phyloP scores from a whole-genome alignment of 2,113 vertebrate genomes.

The Elgaria multicarinata region DNA sequence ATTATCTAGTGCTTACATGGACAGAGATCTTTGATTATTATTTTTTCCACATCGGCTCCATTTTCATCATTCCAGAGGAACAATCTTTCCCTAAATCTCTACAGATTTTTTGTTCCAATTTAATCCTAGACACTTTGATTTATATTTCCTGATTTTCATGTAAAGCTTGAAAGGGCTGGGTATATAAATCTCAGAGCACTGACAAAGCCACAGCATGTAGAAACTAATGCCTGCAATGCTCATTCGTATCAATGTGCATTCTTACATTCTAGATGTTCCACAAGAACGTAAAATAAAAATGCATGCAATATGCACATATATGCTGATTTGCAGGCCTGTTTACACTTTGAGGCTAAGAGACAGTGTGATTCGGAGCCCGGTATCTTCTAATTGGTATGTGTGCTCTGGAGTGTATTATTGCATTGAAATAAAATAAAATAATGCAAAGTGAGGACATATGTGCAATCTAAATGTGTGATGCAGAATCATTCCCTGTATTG shows the following conservation, averaged over 20 bases:
- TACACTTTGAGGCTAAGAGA: not conserved
- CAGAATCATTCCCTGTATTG: not conserved
- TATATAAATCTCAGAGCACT: constrained; percentile 19
- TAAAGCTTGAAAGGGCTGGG: constrained; percentile 6
- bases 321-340: not conserved
- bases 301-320: not conserved
- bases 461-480: not conserved
- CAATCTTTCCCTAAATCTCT: not conserved
- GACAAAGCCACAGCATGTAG: constrained; percentile 21
- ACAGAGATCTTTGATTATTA: not conserved
- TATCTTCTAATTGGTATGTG: not conserved
- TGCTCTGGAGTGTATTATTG: not conserved
- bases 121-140: constrained; percentile 28
- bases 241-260: not conserved
- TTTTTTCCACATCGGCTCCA: not conserved
- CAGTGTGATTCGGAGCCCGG: not conserved
- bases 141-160: constrained; percentile 25
- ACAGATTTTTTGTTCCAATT: constrained; percentile 16
- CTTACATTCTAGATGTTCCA: not conserved
- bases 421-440: not conserved
- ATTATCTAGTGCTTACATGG: not conserved
- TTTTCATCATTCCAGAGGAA: not conserved
- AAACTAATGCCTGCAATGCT: constrained; percentile 17
- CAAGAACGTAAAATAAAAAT: not conserved
- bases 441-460: not conserved